A percentile compares a stretch with the other conserved stretches of the same genome.
phyloP scores from a whole-genome alignment of 2,888 invertebrate species.

The Aproaerema taeniolella region DNA sequence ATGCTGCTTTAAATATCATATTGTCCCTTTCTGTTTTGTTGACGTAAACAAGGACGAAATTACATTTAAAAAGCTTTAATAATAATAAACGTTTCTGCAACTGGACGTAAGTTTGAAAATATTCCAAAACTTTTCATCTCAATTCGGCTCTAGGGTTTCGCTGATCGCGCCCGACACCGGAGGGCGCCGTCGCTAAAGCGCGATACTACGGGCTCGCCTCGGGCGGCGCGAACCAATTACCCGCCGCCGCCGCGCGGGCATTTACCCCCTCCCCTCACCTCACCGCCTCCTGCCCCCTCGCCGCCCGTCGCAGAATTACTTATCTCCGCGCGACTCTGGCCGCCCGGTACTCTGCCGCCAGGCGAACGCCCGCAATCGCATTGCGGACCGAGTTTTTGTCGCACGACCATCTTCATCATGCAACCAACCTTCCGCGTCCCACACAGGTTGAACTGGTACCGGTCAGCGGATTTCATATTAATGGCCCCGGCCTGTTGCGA shows the following conservation, averaged over 20 bases:
- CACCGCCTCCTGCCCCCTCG: slow-evolving; percentile 32
- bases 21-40: too few species aligned
- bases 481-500: slow-evolving; percentile 2
- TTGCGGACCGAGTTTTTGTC: slow-evolving; percentile 47
- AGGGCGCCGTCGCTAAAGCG: slow-evolving; percentile 77
- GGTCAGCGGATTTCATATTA: slow-evolving; percentile 9
- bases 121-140: too few species aligned
- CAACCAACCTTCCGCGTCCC: slow-evolving; percentile 13
- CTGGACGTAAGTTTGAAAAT: too few species aligned
- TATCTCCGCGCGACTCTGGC: slow-evolving; percentile 48
- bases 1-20: too few species aligned
- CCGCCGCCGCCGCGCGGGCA: slow-evolving; percentile 68
- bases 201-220: slow-evolving; percentile 76
- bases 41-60: too few species aligned
- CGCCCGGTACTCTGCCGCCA: slow-evolving; percentile 66
- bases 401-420: slow-evolving; percentile 15
- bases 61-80: too few species aligned
- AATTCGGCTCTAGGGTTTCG: slow-evolving; percentile 41
- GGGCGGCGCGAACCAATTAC: slow-evolving; percentile 78
- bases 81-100: too few species aligned
- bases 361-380: slow-evolving; percentile 68
- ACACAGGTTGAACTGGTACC: slow-evolving; percentile 8
- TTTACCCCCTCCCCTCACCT: slow-evolving; percentile 48
- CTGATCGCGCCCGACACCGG: slow-evolving; percentile 65
- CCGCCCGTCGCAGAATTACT: slow-evolving; percentile 48